A percentile compares a stretch with the other conserved stretches of the same genome.
phyloP scores from a whole-genome alignment of 2,113 vertebrate species.

The zebrafish (Danio rerio) region DNA sequence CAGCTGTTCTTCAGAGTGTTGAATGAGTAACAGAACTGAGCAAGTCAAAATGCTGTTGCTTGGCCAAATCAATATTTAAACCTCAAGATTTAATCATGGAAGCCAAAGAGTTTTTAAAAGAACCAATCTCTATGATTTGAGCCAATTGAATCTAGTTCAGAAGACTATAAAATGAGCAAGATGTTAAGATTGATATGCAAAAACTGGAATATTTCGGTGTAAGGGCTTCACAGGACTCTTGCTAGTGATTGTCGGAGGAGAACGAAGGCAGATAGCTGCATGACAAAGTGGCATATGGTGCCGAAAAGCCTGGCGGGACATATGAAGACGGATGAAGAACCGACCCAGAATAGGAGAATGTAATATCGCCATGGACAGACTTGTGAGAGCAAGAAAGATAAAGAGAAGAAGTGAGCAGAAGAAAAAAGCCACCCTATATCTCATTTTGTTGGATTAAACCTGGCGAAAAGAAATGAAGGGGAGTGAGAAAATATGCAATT shows the following conservation, averaged over 20 bases:
- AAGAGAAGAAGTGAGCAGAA: constrained; percentile 23
- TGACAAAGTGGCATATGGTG: constrained; percentile 74
- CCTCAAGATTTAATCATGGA: neutral
- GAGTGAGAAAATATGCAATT: constrained; percentile 58
- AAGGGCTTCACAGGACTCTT: constrained; percentile 78
- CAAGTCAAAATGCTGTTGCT: neutral
- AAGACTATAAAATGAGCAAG: constrained; percentile 4
- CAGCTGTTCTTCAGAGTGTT: neutral
- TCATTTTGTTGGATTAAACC: constrained; percentile 74
- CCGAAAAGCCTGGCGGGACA: constrained; percentile 60
- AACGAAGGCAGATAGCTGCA: constrained; percentile 77
- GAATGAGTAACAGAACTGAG: neutral
- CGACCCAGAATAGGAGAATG: constrained; percentile 73
- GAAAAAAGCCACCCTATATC: constrained; percentile 70
- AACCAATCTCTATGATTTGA: neutral
- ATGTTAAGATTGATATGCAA: neutral
- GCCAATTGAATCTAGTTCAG: neutral
- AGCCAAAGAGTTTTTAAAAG: neutral
- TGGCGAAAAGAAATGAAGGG: constrained; percentile 64
- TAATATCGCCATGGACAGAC: constrained; percentile 76
- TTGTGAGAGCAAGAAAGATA: constrained; percentile 44
- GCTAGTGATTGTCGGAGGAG: constrained; percentile 79
- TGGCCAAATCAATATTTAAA: neutral
- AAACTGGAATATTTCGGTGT: constrained; percentile 56
- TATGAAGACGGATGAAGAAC: constrained; percentile 83